A percentile compares a stretch with the other conserved stretches of the same genome.
Conservation (phyloP, 2,888 invertebrate species). For the Megaustenia siamemsis region DNA sequence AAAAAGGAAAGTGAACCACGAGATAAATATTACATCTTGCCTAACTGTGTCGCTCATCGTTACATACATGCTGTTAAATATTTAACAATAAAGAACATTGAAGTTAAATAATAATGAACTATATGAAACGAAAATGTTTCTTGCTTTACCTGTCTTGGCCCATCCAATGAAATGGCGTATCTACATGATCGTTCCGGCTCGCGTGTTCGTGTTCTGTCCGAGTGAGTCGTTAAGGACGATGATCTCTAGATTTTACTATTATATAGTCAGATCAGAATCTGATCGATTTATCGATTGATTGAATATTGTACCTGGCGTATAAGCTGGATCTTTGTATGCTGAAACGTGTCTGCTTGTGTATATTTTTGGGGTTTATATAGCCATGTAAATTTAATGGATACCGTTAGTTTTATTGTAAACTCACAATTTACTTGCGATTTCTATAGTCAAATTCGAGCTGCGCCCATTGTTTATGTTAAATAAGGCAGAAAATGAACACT, state of each 20-base stretch:
- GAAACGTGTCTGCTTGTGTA: not conserved
- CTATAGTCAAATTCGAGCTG: not conserved
- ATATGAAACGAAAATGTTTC: too few species aligned
- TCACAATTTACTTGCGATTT: too few species aligned
- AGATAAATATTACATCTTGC: too few species aligned
- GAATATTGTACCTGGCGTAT: not conserved
- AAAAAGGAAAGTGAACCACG: too few species aligned
- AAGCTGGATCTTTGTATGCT: not conserved
- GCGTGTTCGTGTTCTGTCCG: not conserved
- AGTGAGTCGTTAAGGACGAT: not conserved
- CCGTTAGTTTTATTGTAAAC: too few species aligned
- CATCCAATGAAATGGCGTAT: not conserved
- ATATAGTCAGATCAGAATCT: not conserved
- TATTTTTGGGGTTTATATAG: not conserved
- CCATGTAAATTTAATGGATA: not conserved
- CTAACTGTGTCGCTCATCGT: too few species aligned
- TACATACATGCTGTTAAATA: too few species aligned
- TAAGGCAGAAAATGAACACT: too few species aligned
- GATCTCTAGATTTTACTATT: not conserved
- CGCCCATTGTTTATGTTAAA: not conserved
- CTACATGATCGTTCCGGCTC: not conserved
- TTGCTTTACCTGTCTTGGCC: not conserved
- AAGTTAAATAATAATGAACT: too few species aligned
- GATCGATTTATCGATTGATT: constrained; percentile 32
- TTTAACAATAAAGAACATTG: too few species aligned